These are phyloP conservation scores for Lobophora halterata DNA, from an alignment of 2,888 invertebrate species.

Conservation along the genomic window DNA sequence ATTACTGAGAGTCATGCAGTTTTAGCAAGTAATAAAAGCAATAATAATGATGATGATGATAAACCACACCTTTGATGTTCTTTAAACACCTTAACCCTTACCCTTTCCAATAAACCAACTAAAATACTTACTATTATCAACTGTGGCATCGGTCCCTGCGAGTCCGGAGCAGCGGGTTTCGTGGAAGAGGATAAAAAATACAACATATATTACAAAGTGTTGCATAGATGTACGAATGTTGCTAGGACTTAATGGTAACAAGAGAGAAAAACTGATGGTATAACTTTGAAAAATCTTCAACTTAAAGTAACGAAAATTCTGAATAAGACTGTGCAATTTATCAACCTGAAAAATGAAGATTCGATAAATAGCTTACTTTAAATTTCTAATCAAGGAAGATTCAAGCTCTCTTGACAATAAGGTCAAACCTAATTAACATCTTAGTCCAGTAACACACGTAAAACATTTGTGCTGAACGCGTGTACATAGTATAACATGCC, in stretches of 20 bases:
- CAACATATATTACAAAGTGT: slow-evolving; percentile 54
- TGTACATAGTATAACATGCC: slow-evolving; percentile 33
- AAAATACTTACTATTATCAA: slow-evolving; percentile 76
- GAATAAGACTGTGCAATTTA: too few species aligned
- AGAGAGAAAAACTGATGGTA: too few species aligned
- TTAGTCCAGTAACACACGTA: slow-evolving; percentile 34
- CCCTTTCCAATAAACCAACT: slow-evolving; percentile 13
- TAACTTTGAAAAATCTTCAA: too few species aligned
- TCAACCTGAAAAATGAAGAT: too few species aligned
- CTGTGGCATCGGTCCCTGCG: slow-evolving; percentile 76
- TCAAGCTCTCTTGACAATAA: too few species aligned
- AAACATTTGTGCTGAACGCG: slow-evolving; percentile 43
- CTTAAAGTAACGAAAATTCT: too few species aligned
- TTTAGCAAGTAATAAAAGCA: background rate
- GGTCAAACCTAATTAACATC: too few species aligned
- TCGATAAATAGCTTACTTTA: too few species aligned
- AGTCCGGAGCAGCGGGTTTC: slow-evolving; percentile 42
- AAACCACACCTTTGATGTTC: too few species aligned
- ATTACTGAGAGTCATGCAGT: too few species aligned
- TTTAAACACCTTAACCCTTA: background rate
- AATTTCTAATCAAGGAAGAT: too few species aligned
- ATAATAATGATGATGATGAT: background rate
- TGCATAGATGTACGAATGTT: slow-evolving; percentile 24
- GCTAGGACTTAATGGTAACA: too few species aligned
- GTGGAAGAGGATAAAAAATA: slow-evolving; percentile 49